Conservation (phyloP, 2,888 invertebrate genomes). For the Catotricha subobsoleta region DNA sequence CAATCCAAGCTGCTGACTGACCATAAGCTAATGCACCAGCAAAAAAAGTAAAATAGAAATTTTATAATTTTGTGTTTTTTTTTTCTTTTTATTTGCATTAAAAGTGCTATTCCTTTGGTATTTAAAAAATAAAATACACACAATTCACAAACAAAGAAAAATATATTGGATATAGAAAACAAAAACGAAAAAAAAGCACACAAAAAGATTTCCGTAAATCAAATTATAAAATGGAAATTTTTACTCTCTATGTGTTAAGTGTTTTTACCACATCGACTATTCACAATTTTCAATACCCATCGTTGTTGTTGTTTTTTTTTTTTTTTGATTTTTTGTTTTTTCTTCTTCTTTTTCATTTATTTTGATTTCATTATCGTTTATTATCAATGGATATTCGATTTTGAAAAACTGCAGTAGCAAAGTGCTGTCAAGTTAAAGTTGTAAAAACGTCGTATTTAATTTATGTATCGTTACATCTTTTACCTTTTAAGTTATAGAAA, state of each 20-base stretch:
- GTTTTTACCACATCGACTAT: too few relatives aligned
- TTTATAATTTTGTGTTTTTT: too few relatives aligned
- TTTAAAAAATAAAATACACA: too few relatives aligned
- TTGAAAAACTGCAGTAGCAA: conserved; percentile 7
- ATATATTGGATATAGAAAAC: too few relatives aligned
- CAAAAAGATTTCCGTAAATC: conserved; percentile 2
- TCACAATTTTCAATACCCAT: not conserved
- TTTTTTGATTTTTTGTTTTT: not conserved
- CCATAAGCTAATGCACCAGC: too few relatives aligned
- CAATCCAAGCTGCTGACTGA: too few relatives aligned
- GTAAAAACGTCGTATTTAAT: conserved; percentile 12
- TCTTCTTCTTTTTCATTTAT: conserved; percentile 2
- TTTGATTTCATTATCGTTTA: conserved; percentile 8
- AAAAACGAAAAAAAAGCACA: not conserved
- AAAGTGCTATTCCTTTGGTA: too few relatives aligned
- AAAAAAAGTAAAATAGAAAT: too few relatives aligned
- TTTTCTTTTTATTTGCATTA: too few relatives aligned
- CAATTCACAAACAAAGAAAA: too few relatives aligned
- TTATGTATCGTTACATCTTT: conserved; percentile 11
- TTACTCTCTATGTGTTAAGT: not conserved
- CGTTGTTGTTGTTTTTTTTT: not conserved
- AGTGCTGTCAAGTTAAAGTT: conserved; percentile 11
- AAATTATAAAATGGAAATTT: conserved; percentile 3
- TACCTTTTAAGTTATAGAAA: too few relatives aligned
- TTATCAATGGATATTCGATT: conserved; percentile 3